Evolutionary conservation across 2,888 invertebrate genomes (phyloP), one percentile per base, ranked within the genome.

Genomic region (Hirtodrosophila histrioides): DNA sequence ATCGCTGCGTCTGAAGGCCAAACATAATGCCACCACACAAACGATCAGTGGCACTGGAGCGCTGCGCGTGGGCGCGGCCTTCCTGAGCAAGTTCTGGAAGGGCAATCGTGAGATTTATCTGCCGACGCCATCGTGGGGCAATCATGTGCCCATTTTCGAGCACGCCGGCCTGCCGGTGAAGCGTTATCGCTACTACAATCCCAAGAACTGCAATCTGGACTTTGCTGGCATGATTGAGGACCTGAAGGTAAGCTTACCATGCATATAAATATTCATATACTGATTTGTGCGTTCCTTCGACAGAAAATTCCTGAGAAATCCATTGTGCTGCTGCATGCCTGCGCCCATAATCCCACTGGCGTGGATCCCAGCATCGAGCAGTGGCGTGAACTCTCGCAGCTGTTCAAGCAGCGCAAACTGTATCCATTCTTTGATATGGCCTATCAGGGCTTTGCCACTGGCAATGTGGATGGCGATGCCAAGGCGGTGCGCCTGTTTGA

Each of bases 381-480:
- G 90, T 99, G 99, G 99, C 93, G 94, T 58, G 95, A 97, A 92
- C 93, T 99, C 1, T 97, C 97, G 1, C 91, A 94, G 78, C 92
- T 97, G 11, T 94, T 98, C 66, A 98, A 97, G 91, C 93, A 95
- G 68, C 94, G 93, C 86, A 95, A 97, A 55, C 91, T 99, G 17
- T 96, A 96, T 90, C 97, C 98, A 29, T 99, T 95, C 93, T 98
- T 99, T 91, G 99, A 99, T 92, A 98, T 99, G 98, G 99, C 99
- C 35, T 99, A 99, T 93, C 99, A 99, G 93, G 98, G 98, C 36
- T 98, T 98, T 92, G 98, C 98, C 5, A 96, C 96, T 55, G 97
- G 99, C 54, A 94, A 95, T 91, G 95, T 96, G 4, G 95, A 95
- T 89, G 94, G 93, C 78, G 99, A 99, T 92, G 97, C 99, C 1